Base-by-base conservation (phyloP, 2,888 invertebrate genomes). In the Agonopterix heracliana region DNA sequence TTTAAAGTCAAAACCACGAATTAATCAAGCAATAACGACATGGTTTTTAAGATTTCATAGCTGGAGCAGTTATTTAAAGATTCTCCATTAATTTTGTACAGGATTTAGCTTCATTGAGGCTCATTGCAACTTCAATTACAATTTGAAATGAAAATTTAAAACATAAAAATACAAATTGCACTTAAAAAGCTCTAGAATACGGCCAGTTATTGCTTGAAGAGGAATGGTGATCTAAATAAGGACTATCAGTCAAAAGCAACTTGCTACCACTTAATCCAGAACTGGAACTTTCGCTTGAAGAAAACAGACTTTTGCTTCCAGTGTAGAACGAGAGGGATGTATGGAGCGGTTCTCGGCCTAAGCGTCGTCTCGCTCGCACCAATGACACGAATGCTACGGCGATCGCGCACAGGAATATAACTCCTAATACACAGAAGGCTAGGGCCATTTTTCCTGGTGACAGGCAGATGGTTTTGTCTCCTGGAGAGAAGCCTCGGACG, bases 391-490 rank as follows among this genome's bases (percentile, higher is more conserved):
- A 91, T 2, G 93, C 92, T 9, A 94, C 91, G 2, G 93, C 89
- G 8, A 94, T 91, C 7, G 94, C 94, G 49, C 91, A 86, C 0
- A 95, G 78, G 72, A 95, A 93, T 55, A 95, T 92, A 5, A 93
- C 76, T 4, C 94, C 93, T 61, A 94, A 76, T 0, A 93, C 82
- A 65, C 93, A 93, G 67, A 95, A 94, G 0, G 94, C 92, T 46
- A 94, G 83, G 9, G 94, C 94, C 90, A 95, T 90, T 82, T 93
- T 93, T 7, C 94, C 93, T 11, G 94, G 92, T 9, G 94, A 94
- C 55, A 95, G 86, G 67, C 95, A 95, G 45, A 94, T 90, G 3
- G 91, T 91, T 59, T 90, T 89, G 65, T 92, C 92, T 50, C 91
- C 91, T 2, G 91, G 90, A 9, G 88, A 88, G 55, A 88, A 87